Conservation (phyloP, 2,888 invertebrate species). For the Schizaphis graminum region DNA sequence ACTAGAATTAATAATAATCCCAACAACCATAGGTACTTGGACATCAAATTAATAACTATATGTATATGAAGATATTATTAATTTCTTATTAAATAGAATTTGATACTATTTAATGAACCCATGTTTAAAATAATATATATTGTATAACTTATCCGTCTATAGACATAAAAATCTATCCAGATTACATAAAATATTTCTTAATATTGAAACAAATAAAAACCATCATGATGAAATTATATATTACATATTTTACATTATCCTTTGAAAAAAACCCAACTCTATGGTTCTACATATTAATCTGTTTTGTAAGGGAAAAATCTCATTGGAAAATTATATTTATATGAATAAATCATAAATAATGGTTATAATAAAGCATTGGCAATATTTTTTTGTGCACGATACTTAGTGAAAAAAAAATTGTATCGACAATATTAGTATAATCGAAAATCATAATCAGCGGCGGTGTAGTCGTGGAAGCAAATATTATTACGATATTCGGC, state of each 20-base stretch:
- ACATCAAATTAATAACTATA: neutral
- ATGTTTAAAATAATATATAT: neutral
- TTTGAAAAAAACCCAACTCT: too few relatives aligned
- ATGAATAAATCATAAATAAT: neutral
- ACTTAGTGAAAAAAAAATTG: neutral
- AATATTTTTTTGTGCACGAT: neutral
- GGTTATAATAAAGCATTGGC: neutral
- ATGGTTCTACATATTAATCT: too few relatives aligned
- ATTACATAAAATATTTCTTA: neutral
- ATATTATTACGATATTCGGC: neutral
- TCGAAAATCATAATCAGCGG: neutral
- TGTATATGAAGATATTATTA: neutral
- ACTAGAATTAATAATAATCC: neutral
- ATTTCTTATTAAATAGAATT: neutral
- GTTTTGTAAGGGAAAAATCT: neutral
- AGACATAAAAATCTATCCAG: neutral
- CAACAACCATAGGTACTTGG: neutral
- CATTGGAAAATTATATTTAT: neutral
- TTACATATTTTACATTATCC: neutral
- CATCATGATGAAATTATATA: neutral
- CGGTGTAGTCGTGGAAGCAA: conserved; percentile 27
- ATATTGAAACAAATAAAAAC: neutral
- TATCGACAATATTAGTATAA: neutral
- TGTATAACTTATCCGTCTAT: neutral
- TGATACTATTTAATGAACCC: neutral